phyloP scores from a whole-genome alignment of 1,140 invertebrate genomes.

The Drosophila tani region DNA sequence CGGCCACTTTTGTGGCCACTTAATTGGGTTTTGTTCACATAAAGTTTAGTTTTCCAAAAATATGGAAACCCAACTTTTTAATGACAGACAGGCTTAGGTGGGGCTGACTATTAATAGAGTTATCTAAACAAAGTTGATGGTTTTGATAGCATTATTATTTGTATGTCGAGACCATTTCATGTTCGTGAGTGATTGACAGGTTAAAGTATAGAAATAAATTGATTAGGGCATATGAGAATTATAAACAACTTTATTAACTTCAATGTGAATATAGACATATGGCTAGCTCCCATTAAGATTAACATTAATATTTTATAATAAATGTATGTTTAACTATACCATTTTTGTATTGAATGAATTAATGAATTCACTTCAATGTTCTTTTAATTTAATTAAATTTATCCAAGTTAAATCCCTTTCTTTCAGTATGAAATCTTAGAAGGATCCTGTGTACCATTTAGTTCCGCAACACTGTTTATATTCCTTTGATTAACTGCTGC shows the following conservation, averaged over 20 bases:
- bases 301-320: no score
- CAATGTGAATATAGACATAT: no score
- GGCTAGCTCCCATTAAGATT: no score
- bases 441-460: neutral
- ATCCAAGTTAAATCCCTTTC: no score
- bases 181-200: neutral
- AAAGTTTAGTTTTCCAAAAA: constrained; percentile 25
- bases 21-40: constrained; percentile 28
- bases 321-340: no score
- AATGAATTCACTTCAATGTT: no score
- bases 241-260: no score
- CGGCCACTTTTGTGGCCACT: constrained; percentile 37
- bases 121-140: neutral
- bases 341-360: no score
- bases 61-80: constrained; percentile 15
- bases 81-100: constrained; percentile 17
- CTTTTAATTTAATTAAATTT: no score
- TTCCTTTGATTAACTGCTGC: constrained; percentile 10
- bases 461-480: neutral
- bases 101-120: constrained; percentile 2
- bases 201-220: neutral
- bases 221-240: neutral
- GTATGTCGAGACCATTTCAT: neutral
- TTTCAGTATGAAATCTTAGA: no score
- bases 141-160: constrained; percentile 6